Conservation (phyloP, 2,888 invertebrate genomes). For the Geophilus truncorum region DNA sequence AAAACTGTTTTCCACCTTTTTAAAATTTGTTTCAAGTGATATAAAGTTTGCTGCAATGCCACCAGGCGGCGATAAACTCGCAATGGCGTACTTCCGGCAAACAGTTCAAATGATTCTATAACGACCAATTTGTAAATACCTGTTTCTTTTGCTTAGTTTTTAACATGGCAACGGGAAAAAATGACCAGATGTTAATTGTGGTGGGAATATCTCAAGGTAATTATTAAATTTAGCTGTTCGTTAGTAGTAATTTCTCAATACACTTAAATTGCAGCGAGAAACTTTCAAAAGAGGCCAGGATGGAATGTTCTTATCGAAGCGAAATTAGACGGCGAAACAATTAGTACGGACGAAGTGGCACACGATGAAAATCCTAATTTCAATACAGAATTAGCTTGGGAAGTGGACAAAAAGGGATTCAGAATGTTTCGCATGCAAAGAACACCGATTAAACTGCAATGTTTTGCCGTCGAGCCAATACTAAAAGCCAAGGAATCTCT, state of each 20-base stretch:
- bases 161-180: not conserved
- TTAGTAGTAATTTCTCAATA: not conserved
- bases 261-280: constrained; percentile 44
- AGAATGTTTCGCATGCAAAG: constrained; percentile 50
- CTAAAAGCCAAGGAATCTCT: constrained; percentile 47
- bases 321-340: constrained; percentile 50
- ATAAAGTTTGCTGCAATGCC: too few species aligned
- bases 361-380: constrained; percentile 48
- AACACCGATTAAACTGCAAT: constrained; percentile 50
- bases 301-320: constrained; percentile 49
- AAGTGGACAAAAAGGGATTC: constrained; percentile 49
- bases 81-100: too few species aligned
- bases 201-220: not conserved
- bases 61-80: too few species aligned
- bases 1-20: too few species aligned
- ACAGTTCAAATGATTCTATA: too few species aligned
- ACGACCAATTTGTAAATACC: too few species aligned
- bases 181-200: not conserved
- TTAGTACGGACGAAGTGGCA: constrained; percentile 49
- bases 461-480: constrained; percentile 47
- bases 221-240: not conserved
- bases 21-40: too few species aligned
- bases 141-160: too few species aligned
- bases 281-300: constrained; percentile 48
- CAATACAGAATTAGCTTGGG: constrained; percentile 52